Conservation (phyloP, 2,113 vertebrate species). For the Podarcis muralis region DNA sequence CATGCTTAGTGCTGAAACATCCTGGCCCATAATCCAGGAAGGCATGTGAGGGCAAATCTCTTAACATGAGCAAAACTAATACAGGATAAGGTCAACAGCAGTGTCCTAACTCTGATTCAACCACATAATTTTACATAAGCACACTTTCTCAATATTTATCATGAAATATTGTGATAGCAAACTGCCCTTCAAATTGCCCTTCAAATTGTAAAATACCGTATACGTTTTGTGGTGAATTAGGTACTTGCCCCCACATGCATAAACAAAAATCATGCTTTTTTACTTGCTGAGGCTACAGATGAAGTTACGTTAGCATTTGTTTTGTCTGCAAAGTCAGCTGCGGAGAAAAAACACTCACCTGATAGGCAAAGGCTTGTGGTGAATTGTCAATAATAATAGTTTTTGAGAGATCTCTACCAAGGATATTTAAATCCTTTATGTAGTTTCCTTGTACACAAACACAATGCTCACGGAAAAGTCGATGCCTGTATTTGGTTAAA, state of each 20-base stretch:
- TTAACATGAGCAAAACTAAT: neutral
- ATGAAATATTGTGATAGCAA: neutral
- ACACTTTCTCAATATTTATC: neutral
- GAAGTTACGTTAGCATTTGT: neutral
- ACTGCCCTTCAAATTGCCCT: neutral
- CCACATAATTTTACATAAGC: neutral
- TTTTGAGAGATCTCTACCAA: constrained; percentile 98
- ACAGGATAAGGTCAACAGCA: neutral
- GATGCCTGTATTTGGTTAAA: constrained; percentile 80
- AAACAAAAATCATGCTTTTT: neutral
- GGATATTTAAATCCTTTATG: constrained; percentile 98
- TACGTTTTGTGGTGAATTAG: too few relatives aligned
- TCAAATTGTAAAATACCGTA: neutral
- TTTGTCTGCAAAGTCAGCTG: neutral
- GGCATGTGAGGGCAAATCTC: neutral
- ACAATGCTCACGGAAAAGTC: constrained; percentile 98
- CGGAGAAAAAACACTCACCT: constrained; percentile 77
- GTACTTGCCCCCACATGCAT: rapidly evolving
- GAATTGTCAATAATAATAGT: constrained; percentile 99
- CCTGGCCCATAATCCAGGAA: neutral
- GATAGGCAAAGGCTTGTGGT: constrained; percentile 99
- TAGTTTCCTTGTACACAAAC: constrained; percentile 99
- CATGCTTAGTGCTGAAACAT: neutral
- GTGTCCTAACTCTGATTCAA: neutral
- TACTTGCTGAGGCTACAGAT: neutral